Evolutionary conservation across 2,113 vertebrate species (phyloP).

Genomic region (Psilopogon haemacephalus): DNA sequence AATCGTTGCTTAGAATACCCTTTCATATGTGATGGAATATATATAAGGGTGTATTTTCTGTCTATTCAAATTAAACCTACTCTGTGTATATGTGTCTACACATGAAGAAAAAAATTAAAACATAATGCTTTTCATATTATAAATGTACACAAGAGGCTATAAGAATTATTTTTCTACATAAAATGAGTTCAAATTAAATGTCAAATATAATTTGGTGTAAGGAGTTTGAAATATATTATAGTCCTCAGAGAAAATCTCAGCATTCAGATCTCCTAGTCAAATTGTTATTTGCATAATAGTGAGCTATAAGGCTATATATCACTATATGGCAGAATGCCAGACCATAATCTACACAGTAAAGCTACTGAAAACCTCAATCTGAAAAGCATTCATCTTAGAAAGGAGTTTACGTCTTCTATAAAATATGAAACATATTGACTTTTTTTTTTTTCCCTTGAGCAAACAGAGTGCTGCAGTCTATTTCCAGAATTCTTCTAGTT

Average conservation of each 20-base stretch:
- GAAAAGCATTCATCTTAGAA: slow-evolving; percentile 66
- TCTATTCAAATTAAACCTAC: background rate
- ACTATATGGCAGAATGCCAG: slow-evolving; percentile 66
- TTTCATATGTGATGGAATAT: background rate
- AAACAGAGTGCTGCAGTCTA: slow-evolving; percentile 54
- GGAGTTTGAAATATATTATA: slow-evolving; percentile 69
- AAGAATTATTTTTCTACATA: slow-evolving; percentile 64
- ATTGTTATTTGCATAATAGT: slow-evolving; percentile 75
- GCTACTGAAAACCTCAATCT: slow-evolving; percentile 70
- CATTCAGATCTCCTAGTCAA: slow-evolving; percentile 63
- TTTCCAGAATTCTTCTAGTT: slow-evolving; percentile 64
- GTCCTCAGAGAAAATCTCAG: slow-evolving; percentile 70
- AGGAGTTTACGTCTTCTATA: slow-evolving; percentile 33
- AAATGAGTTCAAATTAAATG: slow-evolving; percentile 71
- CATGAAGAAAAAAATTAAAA: background rate
- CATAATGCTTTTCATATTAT: background rate
- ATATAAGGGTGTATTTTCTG: background rate
- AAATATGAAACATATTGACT: slow-evolving; percentile 59
- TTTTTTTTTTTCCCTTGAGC: slow-evolving; percentile 59
- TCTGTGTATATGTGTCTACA: background rate
- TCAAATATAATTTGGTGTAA: slow-evolving; percentile 70
- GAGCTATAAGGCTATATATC: slow-evolving; percentile 71
- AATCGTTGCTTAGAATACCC: background rate
- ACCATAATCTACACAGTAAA: slow-evolving; percentile 68
- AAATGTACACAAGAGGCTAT: slow-evolving; percentile 35